Conservation (phyloP, 2,113 vertebrate species). For the Cyprinodon brontotheroides region DNA sequence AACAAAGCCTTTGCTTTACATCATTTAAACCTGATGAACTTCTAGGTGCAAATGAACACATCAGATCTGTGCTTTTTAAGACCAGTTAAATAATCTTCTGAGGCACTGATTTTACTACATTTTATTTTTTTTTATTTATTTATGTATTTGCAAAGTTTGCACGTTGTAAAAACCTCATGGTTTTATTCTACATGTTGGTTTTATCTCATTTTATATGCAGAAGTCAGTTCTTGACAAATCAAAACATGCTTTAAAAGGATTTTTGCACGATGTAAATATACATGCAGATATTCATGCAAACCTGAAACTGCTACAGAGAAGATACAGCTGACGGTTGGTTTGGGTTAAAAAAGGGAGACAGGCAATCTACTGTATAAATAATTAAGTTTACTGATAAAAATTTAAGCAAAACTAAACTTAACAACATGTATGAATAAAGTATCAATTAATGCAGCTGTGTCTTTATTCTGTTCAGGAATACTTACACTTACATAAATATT, state of each 20-base stretch:
- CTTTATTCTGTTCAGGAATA: background rate
- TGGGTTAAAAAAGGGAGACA: too few relatives aligned
- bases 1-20: slow-evolving; percentile 6
- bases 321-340: too few relatives aligned
- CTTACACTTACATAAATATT: background rate
- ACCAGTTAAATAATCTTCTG: background rate
- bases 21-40: background rate
- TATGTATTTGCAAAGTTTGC: too few relatives aligned
- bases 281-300: too few relatives aligned
- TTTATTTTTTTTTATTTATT: background rate
- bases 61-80: background rate
- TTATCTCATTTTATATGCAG: too few relatives aligned
- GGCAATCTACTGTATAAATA: too few relatives aligned
- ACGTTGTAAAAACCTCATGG: background rate
- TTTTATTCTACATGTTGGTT: background rate
- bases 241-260: too few relatives aligned
- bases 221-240: too few relatives aligned
- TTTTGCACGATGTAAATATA: too few relatives aligned
- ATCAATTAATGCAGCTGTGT: background rate
- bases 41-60: background rate
- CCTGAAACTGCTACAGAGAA: too few relatives aligned
- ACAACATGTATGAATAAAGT: background rate
- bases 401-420: background rate
- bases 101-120: background rate
- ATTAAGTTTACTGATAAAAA: background rate